A percentile compares a stretch with the other conserved stretches of the same genome.
These are phyloP conservation scores for Accipiter virgatus DNA, from an alignment of 2,113 vertebrate genomes.

Conservation along the genomic window DNA sequence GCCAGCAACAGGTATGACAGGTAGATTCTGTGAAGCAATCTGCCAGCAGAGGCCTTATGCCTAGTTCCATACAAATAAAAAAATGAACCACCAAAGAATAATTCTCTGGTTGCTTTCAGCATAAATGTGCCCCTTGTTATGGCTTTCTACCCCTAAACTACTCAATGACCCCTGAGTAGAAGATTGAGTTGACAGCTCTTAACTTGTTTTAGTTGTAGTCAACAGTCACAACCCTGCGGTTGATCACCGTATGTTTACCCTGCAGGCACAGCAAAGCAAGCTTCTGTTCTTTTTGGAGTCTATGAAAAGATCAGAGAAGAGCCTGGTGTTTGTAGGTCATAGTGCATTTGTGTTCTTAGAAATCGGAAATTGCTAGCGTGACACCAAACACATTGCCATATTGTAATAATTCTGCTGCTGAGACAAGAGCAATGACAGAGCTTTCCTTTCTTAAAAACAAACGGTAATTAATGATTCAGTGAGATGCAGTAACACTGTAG, in stretches of 20 bases:
- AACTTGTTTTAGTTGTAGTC: not conserved
- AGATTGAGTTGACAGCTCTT: not conserved
- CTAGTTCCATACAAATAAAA: not conserved
- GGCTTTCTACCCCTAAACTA: not conserved
- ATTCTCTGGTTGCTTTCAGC: not conserved
- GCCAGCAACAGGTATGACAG: not conserved
- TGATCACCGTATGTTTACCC: not conserved
- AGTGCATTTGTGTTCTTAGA: not conserved
- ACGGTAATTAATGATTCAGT: not conserved
- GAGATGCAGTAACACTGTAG: not conserved
- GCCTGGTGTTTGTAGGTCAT: not conserved
- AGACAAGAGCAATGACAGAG: not conserved
- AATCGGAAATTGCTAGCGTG: not conserved
- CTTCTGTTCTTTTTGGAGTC: not conserved
- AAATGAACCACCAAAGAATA: not conserved
- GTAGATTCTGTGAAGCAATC: not conserved
- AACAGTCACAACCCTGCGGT: not conserved
- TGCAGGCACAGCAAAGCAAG: not conserved
- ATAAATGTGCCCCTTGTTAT: not conserved
- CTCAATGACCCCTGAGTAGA: not conserved
- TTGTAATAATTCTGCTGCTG: not conserved
- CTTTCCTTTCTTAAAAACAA: not conserved
- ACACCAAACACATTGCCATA: not conserved
- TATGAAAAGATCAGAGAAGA: not conserved
- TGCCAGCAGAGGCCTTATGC: not conserved